phyloP scores from a whole-genome alignment of 2,797 vertebrate genomes.

The Crypturellus tataupa region DNA sequence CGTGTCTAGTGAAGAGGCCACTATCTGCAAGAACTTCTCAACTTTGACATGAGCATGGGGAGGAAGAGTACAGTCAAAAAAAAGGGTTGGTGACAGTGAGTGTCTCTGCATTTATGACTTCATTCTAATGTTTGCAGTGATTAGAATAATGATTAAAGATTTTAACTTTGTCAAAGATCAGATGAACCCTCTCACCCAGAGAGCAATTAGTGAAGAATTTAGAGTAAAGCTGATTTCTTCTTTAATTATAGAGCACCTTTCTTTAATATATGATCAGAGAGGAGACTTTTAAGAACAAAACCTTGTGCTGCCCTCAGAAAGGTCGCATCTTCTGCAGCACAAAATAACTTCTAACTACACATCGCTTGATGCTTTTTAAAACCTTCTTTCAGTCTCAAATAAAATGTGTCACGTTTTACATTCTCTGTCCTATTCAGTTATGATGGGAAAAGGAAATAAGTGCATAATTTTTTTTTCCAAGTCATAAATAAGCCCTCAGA shows the following conservation, averaged over 20 bases:
- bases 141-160: not conserved
- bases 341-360: constrained; percentile 11
- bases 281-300: not conserved
- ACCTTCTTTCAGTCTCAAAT: not conserved
- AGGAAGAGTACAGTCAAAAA: not conserved
- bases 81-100: not conserved
- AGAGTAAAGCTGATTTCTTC: not conserved
- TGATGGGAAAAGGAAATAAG: not conserved
- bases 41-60: not conserved
- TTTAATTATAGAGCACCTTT: not conserved
- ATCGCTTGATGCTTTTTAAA: not conserved
- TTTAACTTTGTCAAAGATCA: not conserved
- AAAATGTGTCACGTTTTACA: not conserved
- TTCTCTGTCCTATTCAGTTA: not conserved
- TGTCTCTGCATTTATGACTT: not conserved
- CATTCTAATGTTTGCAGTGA: not conserved
- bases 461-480: not conserved
- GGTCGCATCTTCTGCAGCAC: not conserved
- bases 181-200: not conserved
- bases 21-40: not conserved
- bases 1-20: not conserved
- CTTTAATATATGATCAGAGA: not conserved
- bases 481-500: not conserved
- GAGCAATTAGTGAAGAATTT: not conserved
- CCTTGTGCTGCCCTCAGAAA: not conserved